Evolutionary conservation across 2,888 invertebrate species (phyloP), one percentile per base, ranked within the genome.

Genomic region (Caradrina kadenii): DNA sequence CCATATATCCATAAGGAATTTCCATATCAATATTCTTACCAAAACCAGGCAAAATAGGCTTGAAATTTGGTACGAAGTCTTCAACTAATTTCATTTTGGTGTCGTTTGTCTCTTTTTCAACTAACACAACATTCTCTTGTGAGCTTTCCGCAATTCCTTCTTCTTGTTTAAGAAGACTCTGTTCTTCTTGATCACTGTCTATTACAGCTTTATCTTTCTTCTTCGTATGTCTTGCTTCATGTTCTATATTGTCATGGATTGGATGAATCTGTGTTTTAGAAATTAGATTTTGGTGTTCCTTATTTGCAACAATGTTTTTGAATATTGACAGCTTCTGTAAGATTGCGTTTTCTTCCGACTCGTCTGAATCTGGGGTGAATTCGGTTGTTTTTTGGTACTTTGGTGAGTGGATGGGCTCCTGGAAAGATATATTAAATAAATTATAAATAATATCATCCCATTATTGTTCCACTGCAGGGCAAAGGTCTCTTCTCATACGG

Each of bases 211-310:
- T 91, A 35, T 96, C 94, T 81, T 96, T 96, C 70, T 95, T 96
- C 65, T 93, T 94, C 0, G 93, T 95, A 69, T 89, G 94, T 19
- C 90, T 89, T 5, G 94, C 92, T 7, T 83, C 83, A 22, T 96
- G 95, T 7, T 89, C 83, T 0, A 92, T 82, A 0, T 87, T 82
- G 1, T 96, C 96, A 50, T 95, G 94, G 1, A 93, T 0, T 0
- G 96, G 96, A 66, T 95, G 94, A 1, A 93, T 79, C 71, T 96
- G 96, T 0, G 92, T 90, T 78, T 95, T 94, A 0, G 89, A 83
- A 10, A 90, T 82, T 0, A 96, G 75, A 53, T 88, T 86, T 15
- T 81, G 89, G 21, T 87, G 89, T 4, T 92, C 91, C 19, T 93
- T 82, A 15, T 85, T 91, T 0, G 88, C 86, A 0, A 94, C 89